Percentiles rank a stretch among this genome's conserved stretches.
Evolutionary conservation across 1,140 invertebrate species (phyloP).

Genomic region (Globodera ellingtonae): DNA sequence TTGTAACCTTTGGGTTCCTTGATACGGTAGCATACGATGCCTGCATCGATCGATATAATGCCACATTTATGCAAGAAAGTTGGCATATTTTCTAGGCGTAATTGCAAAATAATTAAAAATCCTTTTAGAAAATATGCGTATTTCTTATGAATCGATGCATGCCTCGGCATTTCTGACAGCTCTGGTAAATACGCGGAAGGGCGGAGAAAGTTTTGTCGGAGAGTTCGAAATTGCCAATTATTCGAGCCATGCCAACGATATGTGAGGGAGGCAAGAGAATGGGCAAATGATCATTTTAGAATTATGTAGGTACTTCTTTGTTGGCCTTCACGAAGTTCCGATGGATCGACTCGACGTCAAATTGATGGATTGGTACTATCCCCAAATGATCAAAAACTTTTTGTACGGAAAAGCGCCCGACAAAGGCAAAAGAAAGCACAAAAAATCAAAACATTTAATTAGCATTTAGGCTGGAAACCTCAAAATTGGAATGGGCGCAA

Average conservation of each 20-base stretch:
- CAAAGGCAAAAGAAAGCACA: slow-evolving; percentile 14
- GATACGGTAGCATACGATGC: slow-evolving; percentile 2
- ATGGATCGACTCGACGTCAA: slow-evolving; percentile 11
- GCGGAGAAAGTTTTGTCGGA: slow-evolving; percentile 28
- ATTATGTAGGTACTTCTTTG: slow-evolving; percentile 30
- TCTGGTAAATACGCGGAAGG: slow-evolving; percentile 30
- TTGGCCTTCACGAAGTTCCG: slow-evolving; percentile 27
- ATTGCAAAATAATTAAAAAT: neutral
- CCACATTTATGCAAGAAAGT: slow-evolving; percentile 12
- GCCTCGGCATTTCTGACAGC: slow-evolving; percentile 33
- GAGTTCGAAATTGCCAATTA: slow-evolving; percentile 37
- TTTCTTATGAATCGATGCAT: slow-evolving; percentile 38
- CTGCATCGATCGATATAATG: slow-evolving; percentile 19
- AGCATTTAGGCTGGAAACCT: slow-evolving; percentile 30
- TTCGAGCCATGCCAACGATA: slow-evolving; percentile 32
- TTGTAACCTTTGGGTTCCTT: slow-evolving; percentile 21
- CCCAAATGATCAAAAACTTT: slow-evolving; percentile 40
- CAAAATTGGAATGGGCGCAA: slow-evolving; percentile 36
- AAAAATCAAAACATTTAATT: neutral
- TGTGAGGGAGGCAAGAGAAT: slow-evolving; percentile 13
- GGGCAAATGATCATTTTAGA: neutral
- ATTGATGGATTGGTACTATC: slow-evolving; percentile 37
- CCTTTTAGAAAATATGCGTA: slow-evolving; percentile 22
- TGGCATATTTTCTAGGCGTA: neutral
- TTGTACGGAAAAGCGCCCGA: slow-evolving; percentile 22